Conservation (phyloP, 2,797 vertebrate species). For the Rhinatrema bivittatum region DNA sequence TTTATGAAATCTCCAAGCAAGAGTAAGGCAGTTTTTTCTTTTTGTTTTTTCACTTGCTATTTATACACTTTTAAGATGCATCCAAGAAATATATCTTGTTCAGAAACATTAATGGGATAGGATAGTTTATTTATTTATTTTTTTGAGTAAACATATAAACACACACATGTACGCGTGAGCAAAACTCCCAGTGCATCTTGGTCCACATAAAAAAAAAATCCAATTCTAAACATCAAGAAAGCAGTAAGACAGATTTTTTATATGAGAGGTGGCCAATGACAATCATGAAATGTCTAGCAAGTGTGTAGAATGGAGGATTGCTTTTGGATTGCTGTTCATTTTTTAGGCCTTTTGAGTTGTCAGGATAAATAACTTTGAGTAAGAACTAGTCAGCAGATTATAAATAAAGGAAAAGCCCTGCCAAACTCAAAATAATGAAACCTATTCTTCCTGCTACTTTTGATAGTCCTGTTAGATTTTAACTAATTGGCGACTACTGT, state of each 20-base stretch:
- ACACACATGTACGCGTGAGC: no score
- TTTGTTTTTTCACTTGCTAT: no score
- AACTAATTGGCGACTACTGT: slow-evolving; percentile 5
- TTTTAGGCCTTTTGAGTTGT: slow-evolving; percentile 5
- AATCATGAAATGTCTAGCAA: slow-evolving; percentile 4
- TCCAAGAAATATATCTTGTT: no score
- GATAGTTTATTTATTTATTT: no score
- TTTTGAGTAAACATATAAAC: no score
- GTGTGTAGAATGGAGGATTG: slow-evolving; percentile 19
- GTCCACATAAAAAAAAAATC: no score
- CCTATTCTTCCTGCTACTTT: slow-evolving; percentile 1
- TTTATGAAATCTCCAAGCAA: neutral
- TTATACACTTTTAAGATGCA: no score
- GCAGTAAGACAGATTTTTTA: neutral
- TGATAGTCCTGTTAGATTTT: slow-evolving; percentile 10
- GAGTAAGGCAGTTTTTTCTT: neutral
- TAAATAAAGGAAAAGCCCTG: slow-evolving; percentile 6
- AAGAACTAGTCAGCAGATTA: slow-evolving; percentile 7
- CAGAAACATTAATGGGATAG: no score
- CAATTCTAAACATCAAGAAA: no score
- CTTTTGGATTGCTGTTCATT: slow-evolving; percentile 24
- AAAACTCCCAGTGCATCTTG: no score
- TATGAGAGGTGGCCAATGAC: neutral
- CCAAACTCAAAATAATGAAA: slow-evolving; percentile 2
- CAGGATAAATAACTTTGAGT: slow-evolving; percentile 18